Evolutionary conservation across 2,888 invertebrate species (phyloP), one percentile per base, ranked within the genome.

Genomic region (Himalopsyche kuldschensis): DNA sequence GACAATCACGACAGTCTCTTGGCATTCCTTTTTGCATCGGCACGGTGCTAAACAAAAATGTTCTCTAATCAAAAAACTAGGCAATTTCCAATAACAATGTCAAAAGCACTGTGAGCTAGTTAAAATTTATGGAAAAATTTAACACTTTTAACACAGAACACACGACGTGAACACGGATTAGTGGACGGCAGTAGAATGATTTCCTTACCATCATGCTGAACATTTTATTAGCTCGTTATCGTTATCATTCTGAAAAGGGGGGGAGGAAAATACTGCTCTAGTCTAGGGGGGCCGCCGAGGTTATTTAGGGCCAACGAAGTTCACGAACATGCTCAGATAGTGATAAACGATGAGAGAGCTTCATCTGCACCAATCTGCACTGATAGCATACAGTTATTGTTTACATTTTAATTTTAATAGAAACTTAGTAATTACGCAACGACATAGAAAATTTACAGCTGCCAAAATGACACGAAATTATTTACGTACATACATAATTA

Each of bases 1-100:
- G 93, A 94, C 95, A 95, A 91, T 96, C 95, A 90, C 94, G 94
- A 90, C 94, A 94, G 92, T 94, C 94, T 92, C 93, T 94, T 94
- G 89, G 92, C 92, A 92, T 92, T 91, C 92, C 92, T 92, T 90
- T 88, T 92, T 91, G 91, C 91, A 91, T 90, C 90, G 90, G 89
- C 91, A 91, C 90, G 89, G 89, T 91, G 88, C 84, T 84, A 82
- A 81, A 81, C 24, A 84, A 84, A 80, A 82, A 79, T 78, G 48
- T 63, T 15, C 48, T 4, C 31, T 41, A 41, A 78, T 46, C 17
- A 30, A 41, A 41, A n/a, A 32, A 41, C 24, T 46, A 20, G 41
- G 27, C 15, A 47, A 24, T 46, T 78, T 4, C 80, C 35, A 11
- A 32, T 17, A 48, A 69, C 75, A n/a, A 31, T 47, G n/a, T 46